Evolutionary conservation across 1,140 invertebrate genomes (phyloP).

Genomic region (Brachionus angularis): DNA sequence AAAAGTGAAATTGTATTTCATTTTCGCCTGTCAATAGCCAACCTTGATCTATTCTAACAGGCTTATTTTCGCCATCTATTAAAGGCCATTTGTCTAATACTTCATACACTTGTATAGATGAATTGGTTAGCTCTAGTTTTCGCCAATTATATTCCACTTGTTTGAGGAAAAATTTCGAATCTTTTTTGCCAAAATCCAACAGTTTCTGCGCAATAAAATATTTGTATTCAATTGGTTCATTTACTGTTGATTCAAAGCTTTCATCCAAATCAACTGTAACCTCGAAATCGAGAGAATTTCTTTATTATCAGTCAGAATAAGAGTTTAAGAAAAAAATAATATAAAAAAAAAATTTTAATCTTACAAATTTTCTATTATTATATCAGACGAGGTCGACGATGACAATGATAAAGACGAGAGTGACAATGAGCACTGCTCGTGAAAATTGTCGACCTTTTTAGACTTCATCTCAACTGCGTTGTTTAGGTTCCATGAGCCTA

Average conservation of each 20-base stretch:
- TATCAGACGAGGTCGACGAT: constrained; percentile 9
- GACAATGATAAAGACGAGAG: constrained; percentile 13
- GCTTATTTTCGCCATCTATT: not conserved
- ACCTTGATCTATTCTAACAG: constrained; percentile 2
- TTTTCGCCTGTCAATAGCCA: constrained; percentile 32
- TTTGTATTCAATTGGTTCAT: constrained; percentile 13
- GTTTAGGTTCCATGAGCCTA: constrained; percentile 25
- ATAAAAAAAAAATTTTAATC: not conserved
- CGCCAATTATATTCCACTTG: constrained; percentile 25
- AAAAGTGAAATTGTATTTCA: constrained; percentile 41
- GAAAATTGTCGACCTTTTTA: not conserved
- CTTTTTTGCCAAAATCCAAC: constrained; percentile 3
- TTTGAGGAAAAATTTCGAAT: constrained; percentile 15
- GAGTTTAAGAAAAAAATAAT: not conserved
- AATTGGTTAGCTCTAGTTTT: constrained; percentile 5
- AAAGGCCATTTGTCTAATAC: constrained; percentile 29
- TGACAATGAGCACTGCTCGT: constrained; percentile 8
- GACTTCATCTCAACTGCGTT: constrained; percentile 3
- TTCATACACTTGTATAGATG: not conserved
- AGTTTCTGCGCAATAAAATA: constrained; percentile 39
- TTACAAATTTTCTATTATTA: constrained; percentile 29
- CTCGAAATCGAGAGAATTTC: constrained; percentile 31
- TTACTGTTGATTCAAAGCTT: not conserved
- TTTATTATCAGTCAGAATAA: not conserved
- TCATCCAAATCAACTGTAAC: constrained; percentile 19